These are phyloP conservation scores for Oreochromis spilurus DNA, from an alignment of 2,113 vertebrate species.

Conservation along the genomic window DNA sequence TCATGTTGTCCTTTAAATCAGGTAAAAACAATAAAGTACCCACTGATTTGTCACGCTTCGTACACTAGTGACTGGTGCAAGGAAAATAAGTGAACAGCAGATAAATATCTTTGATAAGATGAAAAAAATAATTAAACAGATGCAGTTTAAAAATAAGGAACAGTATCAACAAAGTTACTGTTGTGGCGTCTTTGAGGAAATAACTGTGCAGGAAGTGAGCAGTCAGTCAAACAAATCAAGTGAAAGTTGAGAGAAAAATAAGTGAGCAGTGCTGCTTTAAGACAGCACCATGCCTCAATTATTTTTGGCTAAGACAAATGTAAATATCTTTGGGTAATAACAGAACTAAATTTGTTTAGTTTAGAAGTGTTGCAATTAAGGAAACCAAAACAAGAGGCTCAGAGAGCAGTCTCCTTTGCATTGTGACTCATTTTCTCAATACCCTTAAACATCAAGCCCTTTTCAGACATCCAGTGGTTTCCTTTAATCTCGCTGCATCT, in stretches of 20 bases:
- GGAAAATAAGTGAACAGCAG: neutral
- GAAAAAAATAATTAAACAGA: neutral
- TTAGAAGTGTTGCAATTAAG: neutral
- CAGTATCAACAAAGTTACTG: neutral
- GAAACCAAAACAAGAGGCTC: neutral
- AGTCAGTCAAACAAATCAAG: neutral
- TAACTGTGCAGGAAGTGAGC: neutral
- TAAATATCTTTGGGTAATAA: constrained; percentile 44
- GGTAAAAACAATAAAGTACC: constrained; percentile 31
- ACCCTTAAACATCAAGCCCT: neutral
- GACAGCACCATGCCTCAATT: neutral
- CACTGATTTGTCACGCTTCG: constrained; percentile 62
- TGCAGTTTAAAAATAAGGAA: neutral
- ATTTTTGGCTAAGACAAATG: constrained; percentile 14
- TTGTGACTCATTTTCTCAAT: neutral
- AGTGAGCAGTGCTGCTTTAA: neutral
- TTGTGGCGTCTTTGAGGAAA: constrained; percentile 13
- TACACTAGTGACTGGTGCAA: constrained; percentile 17
- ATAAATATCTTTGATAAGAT: constrained; percentile 27
- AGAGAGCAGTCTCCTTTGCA: neutral
- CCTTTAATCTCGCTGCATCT: neutral
- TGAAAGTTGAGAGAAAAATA: neutral
- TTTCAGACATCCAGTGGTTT: neutral
- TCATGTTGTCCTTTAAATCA: neutral
- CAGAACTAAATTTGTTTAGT: neutral